Percentiles rank a stretch among this genome's conserved stretches.
These are phyloP conservation scores for Papilio elwesi DNA, from an alignment of 2,888 invertebrate genomes.

Conservation along the genomic window DNA sequence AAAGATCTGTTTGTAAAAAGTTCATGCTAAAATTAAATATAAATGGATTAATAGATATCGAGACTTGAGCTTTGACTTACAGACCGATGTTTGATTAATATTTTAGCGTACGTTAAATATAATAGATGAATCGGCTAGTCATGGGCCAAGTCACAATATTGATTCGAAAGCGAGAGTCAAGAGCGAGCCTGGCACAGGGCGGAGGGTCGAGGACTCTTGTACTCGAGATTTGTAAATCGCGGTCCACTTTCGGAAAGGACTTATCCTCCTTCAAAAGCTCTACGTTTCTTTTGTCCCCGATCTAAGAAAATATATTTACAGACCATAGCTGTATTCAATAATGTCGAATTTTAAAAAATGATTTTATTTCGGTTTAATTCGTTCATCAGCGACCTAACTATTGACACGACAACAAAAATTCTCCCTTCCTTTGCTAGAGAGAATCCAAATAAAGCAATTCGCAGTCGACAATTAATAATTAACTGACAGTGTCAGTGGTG, in stretches of 20 bases:
- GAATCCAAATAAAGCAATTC: neutral
- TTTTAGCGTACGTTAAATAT: neutral
- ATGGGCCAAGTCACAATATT: conserved; percentile 48
- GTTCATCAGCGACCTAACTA: neutral
- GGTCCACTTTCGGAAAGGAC: conserved; percentile 60
- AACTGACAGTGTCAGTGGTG: neutral
- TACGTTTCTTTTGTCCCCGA: conserved; percentile 60
- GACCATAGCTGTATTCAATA: conserved; percentile 35
- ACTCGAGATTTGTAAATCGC: conserved; percentile 73
- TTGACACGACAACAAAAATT: neutral
- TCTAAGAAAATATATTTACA: conserved; percentile 50
- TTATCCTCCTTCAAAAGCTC: conserved; percentile 59
- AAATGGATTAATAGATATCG: neutral
- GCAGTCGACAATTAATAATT: neutral
- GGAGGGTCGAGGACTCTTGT: conserved; percentile 72
- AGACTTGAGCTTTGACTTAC: neutral
- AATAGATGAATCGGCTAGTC: conserved; percentile 40
- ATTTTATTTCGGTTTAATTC: neutral
- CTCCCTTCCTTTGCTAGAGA: neutral
- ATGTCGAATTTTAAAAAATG: conserved; percentile 24
- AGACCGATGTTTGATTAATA: neutral
- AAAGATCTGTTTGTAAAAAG: neutral
- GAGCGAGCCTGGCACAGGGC: conserved; percentile 48
- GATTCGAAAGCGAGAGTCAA: conserved; percentile 51
- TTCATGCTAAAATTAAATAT: no score